phyloP scores from a whole-genome alignment of 1,140 invertebrate species.

The Choristoneura fumiferana region DNA sequence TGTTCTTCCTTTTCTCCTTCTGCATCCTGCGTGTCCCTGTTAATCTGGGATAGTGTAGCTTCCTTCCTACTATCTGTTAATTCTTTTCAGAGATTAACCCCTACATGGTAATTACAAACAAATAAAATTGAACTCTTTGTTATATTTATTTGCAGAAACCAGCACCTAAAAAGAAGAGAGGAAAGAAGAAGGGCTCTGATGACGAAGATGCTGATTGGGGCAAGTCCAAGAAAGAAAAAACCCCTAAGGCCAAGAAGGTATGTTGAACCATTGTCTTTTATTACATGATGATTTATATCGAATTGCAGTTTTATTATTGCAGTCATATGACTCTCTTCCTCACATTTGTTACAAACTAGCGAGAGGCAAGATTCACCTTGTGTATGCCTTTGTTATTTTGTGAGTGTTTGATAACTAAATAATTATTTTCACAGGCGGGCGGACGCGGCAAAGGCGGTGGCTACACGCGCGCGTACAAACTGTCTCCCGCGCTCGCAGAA shows the following conservation, averaged over 20 bases:
- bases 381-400: no score
- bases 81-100: no score
- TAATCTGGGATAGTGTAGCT: no score
- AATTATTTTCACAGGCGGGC: constrained; percentile 24
- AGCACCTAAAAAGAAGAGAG: constrained; percentile 75
- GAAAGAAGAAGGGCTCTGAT: constrained; percentile 86
- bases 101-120: no score
- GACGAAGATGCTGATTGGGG: constrained; percentile 89
- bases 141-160: constrained; percentile 31
- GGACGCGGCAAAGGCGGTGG: constrained; percentile 83
- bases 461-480: constrained; percentile 88
- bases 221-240: constrained; percentile 74
- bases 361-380: no score
- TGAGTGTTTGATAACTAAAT: background rate
- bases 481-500: constrained; percentile 92
- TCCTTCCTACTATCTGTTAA: no score
- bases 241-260: constrained; percentile 69
- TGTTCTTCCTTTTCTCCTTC: no score
- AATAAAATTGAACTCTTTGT: background rate
- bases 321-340: no score
- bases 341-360: no score
- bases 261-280: background rate
- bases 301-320: no score
- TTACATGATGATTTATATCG: no score
- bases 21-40: no score